These are phyloP conservation scores for Tetanocera ferruginea DNA, from an alignment of 2,888 invertebrate genomes.

Conservation along the genomic window DNA sequence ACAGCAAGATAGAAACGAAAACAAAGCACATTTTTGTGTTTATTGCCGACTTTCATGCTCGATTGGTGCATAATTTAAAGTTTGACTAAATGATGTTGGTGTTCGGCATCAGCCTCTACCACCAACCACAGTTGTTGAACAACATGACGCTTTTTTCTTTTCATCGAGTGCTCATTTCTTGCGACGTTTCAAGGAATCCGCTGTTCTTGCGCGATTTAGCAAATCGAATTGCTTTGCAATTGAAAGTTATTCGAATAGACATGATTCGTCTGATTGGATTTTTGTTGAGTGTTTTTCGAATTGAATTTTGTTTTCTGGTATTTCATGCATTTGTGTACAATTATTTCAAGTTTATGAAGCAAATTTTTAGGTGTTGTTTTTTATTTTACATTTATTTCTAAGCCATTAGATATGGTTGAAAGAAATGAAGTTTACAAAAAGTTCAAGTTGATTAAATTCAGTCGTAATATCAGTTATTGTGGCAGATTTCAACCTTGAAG, in stretches of 20 bases:
- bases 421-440: too few relatives aligned
- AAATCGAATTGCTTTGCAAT: constrained; percentile 3
- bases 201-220: constrained; percentile 12
- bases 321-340: neutral
- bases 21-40: neutral
- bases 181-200: neutral
- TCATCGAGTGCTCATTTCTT: neutral
- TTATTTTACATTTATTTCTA: too few relatives aligned
- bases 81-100: neutral
- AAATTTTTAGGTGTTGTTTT: too few relatives aligned
- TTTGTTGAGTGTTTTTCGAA: neutral
- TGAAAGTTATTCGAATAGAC: constrained; percentile 4
- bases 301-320: neutral
- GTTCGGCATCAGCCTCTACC: neutral
- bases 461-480: too few relatives aligned
- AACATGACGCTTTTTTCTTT: neutral
- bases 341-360: too few relatives aligned
- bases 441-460: too few relatives aligned
- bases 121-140: neutral
- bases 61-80: constrained; percentile 35
- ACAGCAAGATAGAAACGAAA: too few relatives aligned
- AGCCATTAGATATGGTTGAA: too few relatives aligned
- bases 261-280: constrained; percentile 23
- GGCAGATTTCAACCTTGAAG: too few relatives aligned
- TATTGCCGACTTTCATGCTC: constrained; percentile 23